Conservation (phyloP, 2,797 vertebrate species). For the Somateria mollissima region DNA sequence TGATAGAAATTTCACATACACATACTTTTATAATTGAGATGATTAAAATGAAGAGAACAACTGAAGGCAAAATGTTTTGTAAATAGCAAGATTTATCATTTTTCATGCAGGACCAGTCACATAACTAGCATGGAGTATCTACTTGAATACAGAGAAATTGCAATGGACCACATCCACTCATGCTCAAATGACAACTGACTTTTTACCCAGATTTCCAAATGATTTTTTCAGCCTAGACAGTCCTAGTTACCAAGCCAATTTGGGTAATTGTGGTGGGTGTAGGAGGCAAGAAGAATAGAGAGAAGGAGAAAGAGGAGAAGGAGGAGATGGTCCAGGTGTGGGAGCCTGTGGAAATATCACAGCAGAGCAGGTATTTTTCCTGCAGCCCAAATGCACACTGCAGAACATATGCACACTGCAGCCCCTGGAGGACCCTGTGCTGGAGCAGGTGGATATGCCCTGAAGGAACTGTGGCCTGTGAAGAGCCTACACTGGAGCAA, state of each 20-base stretch:
- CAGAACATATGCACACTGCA: neutral
- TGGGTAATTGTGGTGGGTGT: accelerated
- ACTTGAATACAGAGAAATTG: neutral
- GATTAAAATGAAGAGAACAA: neutral
- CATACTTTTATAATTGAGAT: neutral
- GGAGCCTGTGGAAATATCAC: accelerated
- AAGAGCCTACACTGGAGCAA: neutral
- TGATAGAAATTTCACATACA: neutral
- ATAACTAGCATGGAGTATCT: neutral
- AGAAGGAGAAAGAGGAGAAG: neutral
- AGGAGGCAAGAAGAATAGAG: neutral
- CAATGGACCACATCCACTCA: neutral
- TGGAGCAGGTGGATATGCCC: neutral
- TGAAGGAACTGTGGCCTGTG: neutral
- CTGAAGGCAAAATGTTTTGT: neutral
- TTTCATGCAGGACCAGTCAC: neutral
- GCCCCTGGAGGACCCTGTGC: neutral
- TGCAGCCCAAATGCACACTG: neutral
- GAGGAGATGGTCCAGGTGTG: accelerated
- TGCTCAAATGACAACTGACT: neutral
- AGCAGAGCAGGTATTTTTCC: neutral
- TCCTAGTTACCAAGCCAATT: neutral
- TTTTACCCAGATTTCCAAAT: neutral
- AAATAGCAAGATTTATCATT: neutral
- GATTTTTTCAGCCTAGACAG: neutral